Base-by-base conservation (phyloP, 2,113 vertebrate species). In the Brachypteracias leptosomus region DNA sequence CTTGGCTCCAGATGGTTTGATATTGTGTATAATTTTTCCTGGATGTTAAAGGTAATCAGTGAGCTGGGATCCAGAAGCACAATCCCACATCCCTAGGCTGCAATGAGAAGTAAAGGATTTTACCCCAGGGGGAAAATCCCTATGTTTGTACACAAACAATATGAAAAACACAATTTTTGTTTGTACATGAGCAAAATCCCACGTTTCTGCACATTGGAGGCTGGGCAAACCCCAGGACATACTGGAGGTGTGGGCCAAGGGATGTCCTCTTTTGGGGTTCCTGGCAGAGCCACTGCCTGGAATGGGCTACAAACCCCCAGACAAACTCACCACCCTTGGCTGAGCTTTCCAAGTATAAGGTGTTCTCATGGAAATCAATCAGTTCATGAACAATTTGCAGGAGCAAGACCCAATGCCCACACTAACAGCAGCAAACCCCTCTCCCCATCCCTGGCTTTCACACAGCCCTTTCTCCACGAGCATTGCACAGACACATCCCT, bases 371-470 rank as follows among this genome's bases (percentile, higher is more conserved):
- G 62, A 31, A 73, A 73, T 38, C 0, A 16, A 15, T 11, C n/a
- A 19, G 17, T 49, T 54, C 4, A 7, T 25, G 54, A 80, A 8
- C 38, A 22, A n/a, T 18, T 26, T 73, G 49, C 59, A 72, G 62
- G 57, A 86, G 26, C 66, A 79, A 72, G n/a, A 42, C 35, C 35
- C 49, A 49, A 55, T 7, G 16, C 35, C 31, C 3, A 0, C 52
- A 29, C 1, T 3, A 62, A 7, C 17, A 18, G 3, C 3, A 0
- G 40, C 26, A 52, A 49, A 10, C 52, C 33, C 59, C 44, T 74
- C 52, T 36, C 36, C 7, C 8, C 57, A 67, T 62, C 28, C 44
- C 17, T 2, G 11, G 0, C 10, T 49, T 33, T 49, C 0, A 28
- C 15, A 3, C 42, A 25, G 22, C 5, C 20, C 47, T 49, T 70